Evolutionary conservation across 2,888 invertebrate species (phyloP), one percentile per base, ranked within the genome.

Genomic region (Cyaniris semiargus): DNA sequence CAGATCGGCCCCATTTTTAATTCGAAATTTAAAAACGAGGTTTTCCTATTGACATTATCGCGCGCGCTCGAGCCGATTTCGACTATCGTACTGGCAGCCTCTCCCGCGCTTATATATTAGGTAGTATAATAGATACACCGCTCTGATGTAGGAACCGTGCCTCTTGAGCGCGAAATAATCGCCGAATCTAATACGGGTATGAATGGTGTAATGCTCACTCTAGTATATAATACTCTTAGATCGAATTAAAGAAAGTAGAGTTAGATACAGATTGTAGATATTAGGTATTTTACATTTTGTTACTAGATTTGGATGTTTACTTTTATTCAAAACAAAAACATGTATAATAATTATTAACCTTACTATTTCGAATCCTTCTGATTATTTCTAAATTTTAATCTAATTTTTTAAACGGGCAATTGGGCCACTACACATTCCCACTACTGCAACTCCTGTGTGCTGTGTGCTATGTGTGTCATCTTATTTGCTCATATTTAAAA

Each of bases 101-200:
- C 86, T 87, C 88, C 86, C 88, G 88, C 88, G 88, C 90, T 91
- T 93, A 93, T 92, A 93, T 85, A 88, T 88, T 90, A 86, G 87
- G 86, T 86, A 75, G 18, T n/a, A 48, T 74, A 74, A 53, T 74
- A 74, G 74, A 53, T 18, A 74, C 74, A 44, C 10, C 48, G 34
- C 34, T 44, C 72, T 74, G 38, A 48, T 53, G 27, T 53, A 74
- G 27, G 74, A 23, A 23, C 74, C 74, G 74, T 48, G 48, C 48
- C 48, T 38, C 38, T 34, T n/a, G 48, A 70, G 70, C 31, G 77
- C 76, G 70, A 71, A 77, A 76, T 78, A 60, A 77, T 77, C 72
- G 23, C 72, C 27, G 44, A 72, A 38, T 72, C 27, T 66, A 66
- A 31, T 18, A 66, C 27, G 18, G 6, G 48, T 48, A 23, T 72